phyloP scores from a whole-genome alignment of 2,113 vertebrate genomes.

The Corydoras maculifer region DNA sequence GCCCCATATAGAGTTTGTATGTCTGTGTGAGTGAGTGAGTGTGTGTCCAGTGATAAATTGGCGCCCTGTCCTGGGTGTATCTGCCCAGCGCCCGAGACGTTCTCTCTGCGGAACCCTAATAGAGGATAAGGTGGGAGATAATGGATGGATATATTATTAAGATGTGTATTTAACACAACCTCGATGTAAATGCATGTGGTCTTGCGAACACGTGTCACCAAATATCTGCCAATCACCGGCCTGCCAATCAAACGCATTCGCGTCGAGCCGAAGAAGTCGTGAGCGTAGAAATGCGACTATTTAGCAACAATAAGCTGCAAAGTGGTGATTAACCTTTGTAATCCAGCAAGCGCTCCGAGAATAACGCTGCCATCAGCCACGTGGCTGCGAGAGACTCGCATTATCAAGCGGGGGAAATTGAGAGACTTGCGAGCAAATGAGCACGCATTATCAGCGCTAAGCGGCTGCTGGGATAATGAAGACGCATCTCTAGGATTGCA shows the following conservation, averaged over 20 bases:
- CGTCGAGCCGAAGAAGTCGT: slow-evolving; percentile 30
- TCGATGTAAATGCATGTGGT: no score
- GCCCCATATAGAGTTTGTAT: no score
- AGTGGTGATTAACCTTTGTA: slow-evolving; percentile 70
- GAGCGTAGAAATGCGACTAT: slow-evolving; percentile 55
- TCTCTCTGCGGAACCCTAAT: no score
- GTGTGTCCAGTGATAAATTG: no score
- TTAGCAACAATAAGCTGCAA: slow-evolving; percentile 70
- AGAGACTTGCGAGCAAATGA: slow-evolving; percentile 60
- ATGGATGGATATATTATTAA: no score
- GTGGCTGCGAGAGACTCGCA: slow-evolving; percentile 45
- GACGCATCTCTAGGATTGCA: slow-evolving; percentile 51
- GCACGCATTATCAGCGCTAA: slow-evolving; percentile 56
- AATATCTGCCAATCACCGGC: slow-evolving; percentile 36
- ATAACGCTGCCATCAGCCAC: slow-evolving; percentile 52
- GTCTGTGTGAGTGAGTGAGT: no score
- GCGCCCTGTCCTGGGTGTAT: no score
- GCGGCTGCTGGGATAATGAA: slow-evolving; percentile 58
- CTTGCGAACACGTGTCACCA: slow-evolving; percentile 3
- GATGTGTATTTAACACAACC: no score
- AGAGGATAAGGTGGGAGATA: no score
- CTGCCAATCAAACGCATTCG: slow-evolving; percentile 35
- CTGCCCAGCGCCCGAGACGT: no score
- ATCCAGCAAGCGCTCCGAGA: slow-evolving; percentile 56
- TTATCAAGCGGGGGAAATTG: slow-evolving; percentile 54